These are phyloP conservation scores for Silurus lanzhouensis DNA, from an alignment of 2,797 vertebrate genomes.

Conservation along the genomic window DNA sequence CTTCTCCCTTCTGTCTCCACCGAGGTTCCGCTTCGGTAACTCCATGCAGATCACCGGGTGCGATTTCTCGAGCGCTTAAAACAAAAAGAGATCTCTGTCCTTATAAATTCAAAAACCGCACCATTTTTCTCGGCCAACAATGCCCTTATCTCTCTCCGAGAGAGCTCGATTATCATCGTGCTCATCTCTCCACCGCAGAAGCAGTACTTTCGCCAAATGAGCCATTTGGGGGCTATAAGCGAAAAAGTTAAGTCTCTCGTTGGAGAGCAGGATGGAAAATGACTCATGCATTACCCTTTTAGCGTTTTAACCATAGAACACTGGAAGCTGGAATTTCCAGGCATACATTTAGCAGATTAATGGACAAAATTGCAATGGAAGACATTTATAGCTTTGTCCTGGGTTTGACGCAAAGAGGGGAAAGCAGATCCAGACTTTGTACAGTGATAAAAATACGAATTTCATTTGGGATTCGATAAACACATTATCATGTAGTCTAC, in stretches of 20 bases:
- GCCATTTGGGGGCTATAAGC: constrained; percentile 39
- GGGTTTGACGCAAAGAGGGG: background rate
- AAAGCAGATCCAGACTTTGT: background rate
- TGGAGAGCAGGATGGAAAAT: constrained; percentile 33
- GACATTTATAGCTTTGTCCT: constrained; percentile 18
- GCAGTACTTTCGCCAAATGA: constrained; percentile 37
- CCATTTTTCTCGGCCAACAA: constrained; percentile 20
- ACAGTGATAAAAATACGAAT: background rate
- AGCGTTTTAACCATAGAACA: constrained; percentile 11
- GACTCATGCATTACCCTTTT: constrained; percentile 38
- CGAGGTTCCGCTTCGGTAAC: constrained; percentile 42
- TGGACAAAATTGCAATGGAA: constrained; percentile 6
- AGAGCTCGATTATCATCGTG: constrained; percentile 21
- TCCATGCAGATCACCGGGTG: constrained; percentile 2
- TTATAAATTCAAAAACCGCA: background rate
- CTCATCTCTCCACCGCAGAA: constrained; percentile 25
- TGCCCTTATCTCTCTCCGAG: background rate
- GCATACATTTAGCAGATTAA: constrained; percentile 26
- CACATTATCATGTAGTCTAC: background rate
- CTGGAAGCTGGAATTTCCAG: constrained; percentile 30
- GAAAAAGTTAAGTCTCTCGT: constrained; percentile 42
- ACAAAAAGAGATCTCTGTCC: background rate
- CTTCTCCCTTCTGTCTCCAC: constrained; percentile 37
- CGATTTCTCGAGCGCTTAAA: constrained; percentile 35
- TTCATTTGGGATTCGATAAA: background rate